These are phyloP conservation scores for Takifugu bimaculatus DNA, from an alignment of 2,113 vertebrate species.

Conservation along the genomic window DNA sequence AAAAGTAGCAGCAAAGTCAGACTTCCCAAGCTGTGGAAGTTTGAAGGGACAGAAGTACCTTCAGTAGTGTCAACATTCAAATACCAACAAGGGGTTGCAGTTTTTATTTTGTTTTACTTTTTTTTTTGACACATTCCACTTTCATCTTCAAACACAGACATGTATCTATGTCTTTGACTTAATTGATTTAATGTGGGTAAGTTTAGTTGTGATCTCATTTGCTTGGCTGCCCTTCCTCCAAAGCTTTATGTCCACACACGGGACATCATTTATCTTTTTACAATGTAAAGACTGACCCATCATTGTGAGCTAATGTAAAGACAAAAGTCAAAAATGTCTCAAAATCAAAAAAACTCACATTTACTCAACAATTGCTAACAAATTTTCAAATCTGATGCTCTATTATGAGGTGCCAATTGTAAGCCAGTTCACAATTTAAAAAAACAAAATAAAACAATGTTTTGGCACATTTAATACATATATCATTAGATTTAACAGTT, in stretches of 20 bases:
- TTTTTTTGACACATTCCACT: conserved; percentile 35
- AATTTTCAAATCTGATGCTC: too few species aligned
- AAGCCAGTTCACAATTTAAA: neutral
- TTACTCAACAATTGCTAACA: too few species aligned
- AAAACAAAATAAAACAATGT: conserved; percentile 1
- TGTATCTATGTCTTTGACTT: conserved; percentile 63
- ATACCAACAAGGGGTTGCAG: conserved; percentile 32
- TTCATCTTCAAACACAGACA: conserved; percentile 56
- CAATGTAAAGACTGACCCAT: conserved; percentile 23
- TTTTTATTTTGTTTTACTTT: conserved; percentile 7
- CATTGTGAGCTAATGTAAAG: neutral
- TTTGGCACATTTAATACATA: too few species aligned
- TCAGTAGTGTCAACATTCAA: conserved; percentile 44
- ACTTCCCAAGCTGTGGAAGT: too few species aligned
- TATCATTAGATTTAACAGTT: too few species aligned
- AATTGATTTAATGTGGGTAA: conserved; percentile 65
- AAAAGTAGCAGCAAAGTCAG: too few species aligned
- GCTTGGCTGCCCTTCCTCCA: conserved; percentile 43
- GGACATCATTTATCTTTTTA: conserved; percentile 46
- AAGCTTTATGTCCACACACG: conserved; percentile 21
- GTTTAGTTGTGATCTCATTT: conserved; percentile 45
- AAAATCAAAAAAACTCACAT: conserved; percentile 4
- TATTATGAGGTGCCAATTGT: too few species aligned
- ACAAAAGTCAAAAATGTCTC: conserved; percentile 32
- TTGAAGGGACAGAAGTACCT: neutral